Base-by-base conservation (phyloP, 2,888 invertebrate species). In the Pocota personata region DNA sequence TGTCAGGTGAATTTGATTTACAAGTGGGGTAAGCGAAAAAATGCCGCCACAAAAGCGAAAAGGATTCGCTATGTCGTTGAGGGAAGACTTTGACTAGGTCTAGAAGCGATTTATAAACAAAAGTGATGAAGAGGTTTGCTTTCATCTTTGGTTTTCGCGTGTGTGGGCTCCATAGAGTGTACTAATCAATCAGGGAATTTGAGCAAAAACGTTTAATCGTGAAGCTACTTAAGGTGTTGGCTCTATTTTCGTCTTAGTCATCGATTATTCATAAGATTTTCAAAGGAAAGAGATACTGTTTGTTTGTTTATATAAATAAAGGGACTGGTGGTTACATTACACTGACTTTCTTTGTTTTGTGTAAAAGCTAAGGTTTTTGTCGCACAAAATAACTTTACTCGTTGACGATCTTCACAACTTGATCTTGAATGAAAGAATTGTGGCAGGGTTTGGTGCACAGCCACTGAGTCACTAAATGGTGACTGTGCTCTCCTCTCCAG, bases 1-100 rank as follows among this genome's bases (percentile, higher is more conserved):
- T 82, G 86, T 80, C 86, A 77, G 80, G 72, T 86, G 76, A 67
- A 67, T 48, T 82, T 67, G 52, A 76, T 16, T 58, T 52, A 43
- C 35, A 66, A 76, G 40, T 64, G 69, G 14, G 60, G 43, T 46
- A 40, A 48, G 62, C 55, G 55, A 27, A 57, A 60, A 86, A 82
- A 82, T 76, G 66, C 76, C 76, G 60, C 52, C 58, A 82, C 76
- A 80, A 71, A 76, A 72, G 60, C 66, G 37, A 79, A 76, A 76
- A 66, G 69, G 66, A 66, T 75, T 84, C 52, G 52, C 7, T 40
- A 4, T 8, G 12, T 40, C n/a, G 40, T 7, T 12, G 21, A 35
- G n/a, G 50, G 27, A 10, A n/a, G 16, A 3, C 48, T 21, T 27
- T 30, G 46, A 35, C 58, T 58, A 10, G 40, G 6, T 19, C 40